Percentiles rank a stretch among this genome's conserved stretches.
These are phyloP conservation scores for Sebastes goodei DNA, from an alignment of 2,797 vertebrate genomes.

Conservation along the genomic window DNA sequence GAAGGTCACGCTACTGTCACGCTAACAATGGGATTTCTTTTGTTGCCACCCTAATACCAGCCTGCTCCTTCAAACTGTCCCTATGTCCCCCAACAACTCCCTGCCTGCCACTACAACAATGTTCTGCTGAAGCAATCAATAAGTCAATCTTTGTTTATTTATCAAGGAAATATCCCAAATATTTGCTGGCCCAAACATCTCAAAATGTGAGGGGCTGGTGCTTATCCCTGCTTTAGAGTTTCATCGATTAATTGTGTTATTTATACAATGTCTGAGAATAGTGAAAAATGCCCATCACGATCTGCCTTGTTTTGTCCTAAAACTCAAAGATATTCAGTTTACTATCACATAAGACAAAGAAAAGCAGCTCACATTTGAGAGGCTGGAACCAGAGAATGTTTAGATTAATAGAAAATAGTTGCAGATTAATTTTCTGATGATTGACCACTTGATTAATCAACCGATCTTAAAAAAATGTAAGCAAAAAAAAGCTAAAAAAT, in stretches of 20 bases:
- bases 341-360: not conserved
- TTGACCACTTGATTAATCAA: not conserved
- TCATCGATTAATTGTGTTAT: not conserved
- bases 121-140: not conserved
- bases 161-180: not conserved
- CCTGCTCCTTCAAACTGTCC: conserved; percentile 35
- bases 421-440: not conserved
- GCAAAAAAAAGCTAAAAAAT: not conserved
- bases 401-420: not conserved
- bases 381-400: not conserved
- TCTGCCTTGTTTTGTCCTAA: not conserved
- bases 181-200: not conserved
- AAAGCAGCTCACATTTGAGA: not conserved
- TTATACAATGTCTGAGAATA: not conserved
- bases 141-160: not conserved
- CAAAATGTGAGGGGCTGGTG: not conserved
- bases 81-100: not conserved
- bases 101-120: conserved; percentile 9
- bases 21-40: conserved; percentile 84
- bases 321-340: not conserved
- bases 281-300: not conserved
- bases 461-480: not conserved
- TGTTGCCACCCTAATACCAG: conserved; percentile 56
- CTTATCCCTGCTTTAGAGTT: not conserved
- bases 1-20: conserved; percentile 83